phyloP scores from a whole-genome alignment of 2,888 invertebrate species.

The Rhamphomyia laevipes region DNA sequence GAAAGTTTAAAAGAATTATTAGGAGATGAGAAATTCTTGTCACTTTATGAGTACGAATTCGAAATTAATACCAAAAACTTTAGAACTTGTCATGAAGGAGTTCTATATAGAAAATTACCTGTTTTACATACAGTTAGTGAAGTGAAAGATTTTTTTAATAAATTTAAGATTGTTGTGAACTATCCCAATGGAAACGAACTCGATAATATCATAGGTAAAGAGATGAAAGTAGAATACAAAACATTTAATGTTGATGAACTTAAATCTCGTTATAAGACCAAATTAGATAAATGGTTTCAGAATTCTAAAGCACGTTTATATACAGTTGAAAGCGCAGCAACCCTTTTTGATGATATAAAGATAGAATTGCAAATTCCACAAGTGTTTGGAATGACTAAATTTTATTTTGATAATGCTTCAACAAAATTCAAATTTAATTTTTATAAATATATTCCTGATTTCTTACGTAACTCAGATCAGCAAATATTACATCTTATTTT shows the following conservation, averaged over 20 bases:
- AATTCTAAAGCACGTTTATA: background rate
- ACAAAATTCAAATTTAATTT: background rate
- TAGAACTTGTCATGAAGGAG: too few species aligned
- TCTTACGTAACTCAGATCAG: background rate
- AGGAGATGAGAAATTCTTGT: too few species aligned
- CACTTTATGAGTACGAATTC: too few species aligned
- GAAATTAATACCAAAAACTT: too few species aligned
- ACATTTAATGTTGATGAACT: background rate
- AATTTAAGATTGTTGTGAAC: background rate
- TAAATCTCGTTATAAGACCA: background rate
- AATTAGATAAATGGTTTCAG: background rate
- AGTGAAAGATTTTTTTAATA: background rate
- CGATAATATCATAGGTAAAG: too few species aligned
- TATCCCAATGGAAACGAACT: background rate
- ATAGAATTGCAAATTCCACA: background rate
- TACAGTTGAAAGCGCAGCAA: background rate
- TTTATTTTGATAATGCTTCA: background rate
- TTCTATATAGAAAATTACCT: background rate
- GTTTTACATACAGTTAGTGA: background rate
- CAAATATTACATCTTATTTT: constrained; percentile 1
- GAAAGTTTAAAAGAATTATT: too few species aligned
- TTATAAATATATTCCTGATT: background rate
- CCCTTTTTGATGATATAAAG: background rate
- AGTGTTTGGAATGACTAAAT: background rate
- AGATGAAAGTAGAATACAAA: too few species aligned